Evolutionary conservation across 2,113 vertebrate genomes (phyloP).

Genomic region (Triplophysa rosa): DNA sequence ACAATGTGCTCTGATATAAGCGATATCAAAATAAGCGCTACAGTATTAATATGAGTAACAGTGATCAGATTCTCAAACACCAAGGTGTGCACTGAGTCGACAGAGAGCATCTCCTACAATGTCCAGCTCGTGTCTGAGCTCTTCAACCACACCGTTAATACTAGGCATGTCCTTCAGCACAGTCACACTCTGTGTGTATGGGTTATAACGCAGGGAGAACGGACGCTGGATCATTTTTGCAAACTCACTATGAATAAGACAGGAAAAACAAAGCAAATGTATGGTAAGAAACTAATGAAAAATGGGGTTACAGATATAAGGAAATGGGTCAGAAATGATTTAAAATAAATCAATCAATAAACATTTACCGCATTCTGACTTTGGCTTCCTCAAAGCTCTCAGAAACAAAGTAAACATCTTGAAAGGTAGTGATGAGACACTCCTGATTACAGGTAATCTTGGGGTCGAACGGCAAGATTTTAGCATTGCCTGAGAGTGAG

Average conservation of each 20-base stretch:
- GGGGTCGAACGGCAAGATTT: conserved; percentile 83
- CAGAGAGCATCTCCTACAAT: conserved; percentile 86
- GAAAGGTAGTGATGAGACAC: conserved; percentile 86
- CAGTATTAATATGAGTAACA: not conserved
- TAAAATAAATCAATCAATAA: not conserved
- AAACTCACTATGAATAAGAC: conserved; percentile 82
- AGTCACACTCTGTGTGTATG: conserved; percentile 91
- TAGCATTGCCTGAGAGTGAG: conserved; percentile 77
- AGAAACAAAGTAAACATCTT: conserved; percentile 86
- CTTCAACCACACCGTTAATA: conserved; percentile 85
- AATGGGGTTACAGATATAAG: not conserved
- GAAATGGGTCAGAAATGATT: not conserved
- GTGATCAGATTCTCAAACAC: conserved; percentile 70
- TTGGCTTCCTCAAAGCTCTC: conserved; percentile 90
- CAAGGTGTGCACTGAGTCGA: conserved; percentile 83
- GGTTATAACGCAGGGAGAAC: conserved; percentile 93
- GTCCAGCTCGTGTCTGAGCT: conserved; percentile 89
- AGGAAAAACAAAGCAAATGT: not conserved
- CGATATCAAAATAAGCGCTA: not conserved
- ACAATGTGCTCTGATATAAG: conserved; percentile 7
- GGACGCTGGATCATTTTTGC: conserved; percentile 94
- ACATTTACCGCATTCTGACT: conserved; percentile 82
- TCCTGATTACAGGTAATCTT: conserved; percentile 82
- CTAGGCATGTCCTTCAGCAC: conserved; percentile 87
- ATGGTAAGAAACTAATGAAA: not conserved